Conservation (phyloP, 2,113 vertebrate genomes). For the Leucosticte australis region DNA sequence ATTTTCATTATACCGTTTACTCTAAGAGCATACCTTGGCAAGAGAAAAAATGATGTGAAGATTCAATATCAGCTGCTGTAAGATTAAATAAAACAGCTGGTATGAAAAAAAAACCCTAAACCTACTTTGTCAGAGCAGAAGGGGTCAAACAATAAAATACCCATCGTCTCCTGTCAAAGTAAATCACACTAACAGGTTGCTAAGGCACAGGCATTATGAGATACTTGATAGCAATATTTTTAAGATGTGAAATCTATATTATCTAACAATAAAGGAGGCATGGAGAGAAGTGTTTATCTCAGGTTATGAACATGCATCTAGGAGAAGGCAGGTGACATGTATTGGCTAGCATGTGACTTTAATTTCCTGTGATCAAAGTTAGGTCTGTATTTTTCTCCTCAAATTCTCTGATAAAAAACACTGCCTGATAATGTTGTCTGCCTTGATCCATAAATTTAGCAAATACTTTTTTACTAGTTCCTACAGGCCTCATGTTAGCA, state of each 20-base stretch:
- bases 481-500: background rate
- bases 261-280: conserved; percentile 29
- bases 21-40: background rate
- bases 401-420: background rate
- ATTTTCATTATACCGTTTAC: conserved; percentile 15
- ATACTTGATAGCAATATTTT: conserved; percentile 66
- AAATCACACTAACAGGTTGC: conserved; percentile 62
- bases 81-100: conserved; percentile 64
- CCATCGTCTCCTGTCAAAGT: conserved; percentile 53
- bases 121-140: conserved; percentile 21
- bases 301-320: background rate
- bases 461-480: background rate
- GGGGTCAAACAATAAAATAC: conserved; percentile 67
- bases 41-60: conserved; percentile 16
- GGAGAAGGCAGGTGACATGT: background rate
- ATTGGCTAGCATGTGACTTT: conserved; percentile 2
- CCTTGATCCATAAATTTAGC: background rate
- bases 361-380: conserved; percentile 40
- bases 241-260: conserved; percentile 55
- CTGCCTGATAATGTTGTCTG: conserved; percentile 7
- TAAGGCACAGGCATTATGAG: conserved; percentile 30
- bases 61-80: conserved; percentile 31
- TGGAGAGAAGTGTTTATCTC: conserved; percentile 38
- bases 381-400: background rate
- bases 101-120: background rate